Base-by-base conservation (phyloP, 2,888 invertebrate species). In the Lepidochrysops patricia region DNA sequence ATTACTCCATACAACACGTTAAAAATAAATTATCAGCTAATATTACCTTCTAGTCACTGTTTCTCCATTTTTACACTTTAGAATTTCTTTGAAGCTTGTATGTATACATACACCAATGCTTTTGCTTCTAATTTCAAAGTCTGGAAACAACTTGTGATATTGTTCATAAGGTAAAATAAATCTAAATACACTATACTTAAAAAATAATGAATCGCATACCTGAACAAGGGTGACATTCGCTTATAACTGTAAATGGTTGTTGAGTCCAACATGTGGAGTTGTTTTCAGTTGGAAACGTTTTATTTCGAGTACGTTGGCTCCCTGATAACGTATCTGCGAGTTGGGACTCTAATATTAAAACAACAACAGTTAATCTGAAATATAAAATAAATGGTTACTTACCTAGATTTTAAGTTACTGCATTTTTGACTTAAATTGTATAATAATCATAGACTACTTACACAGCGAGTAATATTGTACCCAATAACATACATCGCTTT, bases 201-300 rank as follows among this genome's bases (percentile, higher is more conserved):
- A 13, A 1, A 4, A 43, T 9, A 19, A 12, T n/a, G n/a, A n/a
- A n/a, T n/a, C n/a, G n/a, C n/a, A n/a, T 85, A 93, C 94, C 93
- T 77, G 94, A 92, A 80, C 97, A 96, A n/a, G 95, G 95, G 83
- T 96, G 94, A 71, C 96, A 96, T 79, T 95, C 94, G 70, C 91
- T 92, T 19, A 94, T 88, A 19, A 96, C 89, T 64, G 92, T 91
- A 70, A 91, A 95, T 15, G 92, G 90, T 74, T 96, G 95, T 63
- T 91, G 91, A 57, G 92, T 84, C 91, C 94, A 93, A 76, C 96
- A 96, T 7, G 93, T 94, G 0, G 94, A 93, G 76, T 95, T 96
- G 68, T 94, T 94, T 76, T 94, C 94, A 12, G 93, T 91, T 6
- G 93, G 89, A 75, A 93, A 94, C 32, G 92, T 91, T 68, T 91